Conservation (phyloP, 2,888 invertebrate species). For the Muschampia plurimacula region DNA sequence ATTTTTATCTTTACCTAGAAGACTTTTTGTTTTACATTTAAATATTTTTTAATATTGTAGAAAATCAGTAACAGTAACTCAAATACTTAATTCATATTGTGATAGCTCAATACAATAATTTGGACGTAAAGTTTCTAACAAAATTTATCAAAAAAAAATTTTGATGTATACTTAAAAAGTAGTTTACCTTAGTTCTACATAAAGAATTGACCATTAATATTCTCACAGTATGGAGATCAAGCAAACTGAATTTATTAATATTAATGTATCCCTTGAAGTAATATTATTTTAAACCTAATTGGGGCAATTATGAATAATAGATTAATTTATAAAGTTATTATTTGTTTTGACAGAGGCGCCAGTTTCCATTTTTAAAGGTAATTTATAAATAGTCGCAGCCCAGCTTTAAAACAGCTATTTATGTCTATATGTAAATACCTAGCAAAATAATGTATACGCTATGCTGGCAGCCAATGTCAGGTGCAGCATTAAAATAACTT, state of each 20-base stretch:
- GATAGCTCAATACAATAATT: too few relatives aligned
- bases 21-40: too few relatives aligned
- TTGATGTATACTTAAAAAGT: too few relatives aligned
- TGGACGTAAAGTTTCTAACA: too few relatives aligned
- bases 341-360: conserved; percentile 82
- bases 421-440: conserved; percentile 58
- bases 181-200: too few relatives aligned
- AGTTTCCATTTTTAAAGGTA: conserved; percentile 84
- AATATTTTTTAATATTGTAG: too few relatives aligned
- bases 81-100: too few relatives aligned
- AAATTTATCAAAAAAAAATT: too few relatives aligned
- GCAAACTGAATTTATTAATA: not conserved
- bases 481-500: conserved; percentile 67
- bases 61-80: too few relatives aligned
- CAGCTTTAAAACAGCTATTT: conserved; percentile 72
- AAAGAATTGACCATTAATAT: too few relatives aligned
- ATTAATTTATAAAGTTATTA: conserved; percentile 51
- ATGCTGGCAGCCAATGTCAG: conserved; percentile 65
- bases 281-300: not conserved
- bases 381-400: conserved; percentile 70
- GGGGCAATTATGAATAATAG: not conserved
- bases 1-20: too few relatives aligned
- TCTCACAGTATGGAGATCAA: not conserved
- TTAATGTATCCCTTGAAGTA: not conserved
- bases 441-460: conserved; percentile 64